Evolutionary conservation across 2,113 vertebrate genomes (phyloP).

Genomic region (Microcebus lehilahytsara): DNA sequence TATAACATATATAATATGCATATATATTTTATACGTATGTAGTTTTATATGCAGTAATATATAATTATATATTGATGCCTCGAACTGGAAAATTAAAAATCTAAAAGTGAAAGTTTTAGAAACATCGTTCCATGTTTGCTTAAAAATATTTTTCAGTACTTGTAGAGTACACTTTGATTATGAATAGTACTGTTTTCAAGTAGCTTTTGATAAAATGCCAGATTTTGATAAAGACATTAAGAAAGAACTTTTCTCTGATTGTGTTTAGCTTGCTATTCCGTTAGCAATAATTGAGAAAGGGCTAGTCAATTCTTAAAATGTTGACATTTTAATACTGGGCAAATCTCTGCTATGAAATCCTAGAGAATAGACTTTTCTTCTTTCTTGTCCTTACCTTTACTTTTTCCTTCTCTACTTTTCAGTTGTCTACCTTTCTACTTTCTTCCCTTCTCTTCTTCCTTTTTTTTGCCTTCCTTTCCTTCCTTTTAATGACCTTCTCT

Average conservation of each 20-base stretch:
- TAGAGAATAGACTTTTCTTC: not conserved
- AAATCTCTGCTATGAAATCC: not conserved
- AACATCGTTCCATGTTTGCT: not conserved
- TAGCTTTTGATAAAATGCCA: not conserved
- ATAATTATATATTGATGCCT: not conserved
- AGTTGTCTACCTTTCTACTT: not conserved
- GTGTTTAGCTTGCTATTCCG: not conserved
- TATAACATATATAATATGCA: too few relatives aligned
- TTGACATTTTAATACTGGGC: not conserved
- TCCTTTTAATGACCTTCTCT: not conserved
- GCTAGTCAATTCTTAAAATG: not conserved
- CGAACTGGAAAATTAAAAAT: not conserved
- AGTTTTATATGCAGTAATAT: not conserved
- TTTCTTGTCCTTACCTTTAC: not conserved
- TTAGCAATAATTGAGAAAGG: not conserved
- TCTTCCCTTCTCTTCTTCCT: not conserved
- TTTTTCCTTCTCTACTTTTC: not conserved
- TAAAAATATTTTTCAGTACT: not conserved
- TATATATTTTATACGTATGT: not conserved
- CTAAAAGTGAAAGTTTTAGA: not conserved
- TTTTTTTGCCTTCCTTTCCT: not conserved
- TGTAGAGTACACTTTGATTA: not conserved
- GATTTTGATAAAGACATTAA: not conserved
- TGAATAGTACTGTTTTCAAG: not conserved
- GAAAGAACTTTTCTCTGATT: not conserved